Conservation (phyloP, 2,888 invertebrate genomes). For the Leptodirus hochenwartii region DNA sequence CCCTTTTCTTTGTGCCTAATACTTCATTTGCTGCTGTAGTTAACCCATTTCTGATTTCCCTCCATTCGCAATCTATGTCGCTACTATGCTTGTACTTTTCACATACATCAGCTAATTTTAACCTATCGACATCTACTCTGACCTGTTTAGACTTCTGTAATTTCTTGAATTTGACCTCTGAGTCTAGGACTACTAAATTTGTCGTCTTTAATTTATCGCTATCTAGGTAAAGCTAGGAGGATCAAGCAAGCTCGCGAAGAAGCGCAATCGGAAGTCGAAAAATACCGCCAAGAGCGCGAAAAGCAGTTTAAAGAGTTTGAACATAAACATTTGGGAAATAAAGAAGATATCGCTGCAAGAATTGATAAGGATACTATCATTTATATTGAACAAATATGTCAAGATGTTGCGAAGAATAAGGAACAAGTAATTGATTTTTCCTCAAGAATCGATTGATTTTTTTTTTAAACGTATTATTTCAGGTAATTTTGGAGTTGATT, state of each 20-base stretch:
- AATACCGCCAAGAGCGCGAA: slow-evolving; percentile 23
- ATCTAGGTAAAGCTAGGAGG: slow-evolving; percentile 23
- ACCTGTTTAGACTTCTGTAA: too few relatives aligned
- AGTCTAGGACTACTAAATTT: too few relatives aligned
- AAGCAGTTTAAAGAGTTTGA: slow-evolving; percentile 25
- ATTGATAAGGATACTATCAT: slow-evolving; percentile 24
- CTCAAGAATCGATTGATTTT: slow-evolving; percentile 7
- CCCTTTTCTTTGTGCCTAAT: too few relatives aligned
- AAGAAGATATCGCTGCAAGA: slow-evolving; percentile 23
- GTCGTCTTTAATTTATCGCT: too few relatives aligned
- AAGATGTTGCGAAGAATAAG: slow-evolving; percentile 21
- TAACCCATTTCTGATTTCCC: too few relatives aligned
- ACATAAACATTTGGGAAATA: slow-evolving; percentile 24
- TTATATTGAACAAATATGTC: slow-evolving; percentile 18
- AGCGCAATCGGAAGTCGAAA: slow-evolving; percentile 25
- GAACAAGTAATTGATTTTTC: slow-evolving; percentile 12
- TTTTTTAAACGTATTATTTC: too few relatives aligned
- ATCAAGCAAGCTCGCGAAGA: slow-evolving; percentile 27
- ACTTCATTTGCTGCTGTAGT: too few relatives aligned
- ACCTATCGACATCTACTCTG: too few relatives aligned
- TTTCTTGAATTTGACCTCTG: too few relatives aligned
- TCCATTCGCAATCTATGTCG: too few relatives aligned
- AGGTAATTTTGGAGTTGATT: slow-evolving; percentile 23
- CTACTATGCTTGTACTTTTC: too few relatives aligned
- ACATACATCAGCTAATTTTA: too few relatives aligned